These are phyloP conservation scores for Fragum fragum DNA, from an alignment of 2,888 invertebrate genomes.

Conservation along the genomic window DNA sequence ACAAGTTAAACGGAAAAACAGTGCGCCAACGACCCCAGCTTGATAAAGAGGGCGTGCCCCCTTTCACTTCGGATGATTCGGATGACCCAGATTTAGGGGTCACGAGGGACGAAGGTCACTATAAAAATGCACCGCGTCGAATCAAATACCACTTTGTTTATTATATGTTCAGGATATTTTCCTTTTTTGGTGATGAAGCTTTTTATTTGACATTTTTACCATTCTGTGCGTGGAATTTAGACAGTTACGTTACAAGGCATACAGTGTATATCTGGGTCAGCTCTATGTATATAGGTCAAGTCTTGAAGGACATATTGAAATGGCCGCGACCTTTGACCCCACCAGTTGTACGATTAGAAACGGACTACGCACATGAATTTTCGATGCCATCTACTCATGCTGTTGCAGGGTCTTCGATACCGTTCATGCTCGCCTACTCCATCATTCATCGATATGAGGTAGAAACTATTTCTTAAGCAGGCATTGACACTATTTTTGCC, in stretches of 20 bases:
- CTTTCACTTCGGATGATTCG: slow-evolving; percentile 62
- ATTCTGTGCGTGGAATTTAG: slow-evolving; percentile 78
- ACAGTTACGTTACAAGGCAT: slow-evolving; percentile 69
- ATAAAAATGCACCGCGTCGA: slow-evolving; percentile 55
- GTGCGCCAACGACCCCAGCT: slow-evolving; percentile 17
- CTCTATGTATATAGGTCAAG: slow-evolving; percentile 80
- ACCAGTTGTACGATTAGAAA: slow-evolving; percentile 77
- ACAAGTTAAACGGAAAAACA: slow-evolving; percentile 31
- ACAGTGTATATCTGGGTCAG: slow-evolving; percentile 76
- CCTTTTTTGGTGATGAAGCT: slow-evolving; percentile 79
- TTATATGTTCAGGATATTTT: slow-evolving; percentile 72
- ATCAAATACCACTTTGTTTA: slow-evolving; percentile 69
- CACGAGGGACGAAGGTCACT: slow-evolving; percentile 33
- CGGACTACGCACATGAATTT: slow-evolving; percentile 75
- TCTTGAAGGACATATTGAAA: slow-evolving; percentile 76
- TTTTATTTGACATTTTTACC: slow-evolving; percentile 77
- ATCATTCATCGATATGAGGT: slow-evolving; percentile 77
- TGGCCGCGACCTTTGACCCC: slow-evolving; percentile 80
- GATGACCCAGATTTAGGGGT: slow-evolving; percentile 55
- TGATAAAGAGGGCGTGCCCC: slow-evolving; percentile 61
- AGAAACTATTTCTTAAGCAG: too few species aligned
- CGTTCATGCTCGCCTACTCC: slow-evolving; percentile 69
- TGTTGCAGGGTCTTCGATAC: slow-evolving; percentile 69
- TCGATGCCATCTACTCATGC: slow-evolving; percentile 11
- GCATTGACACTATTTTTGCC: too few species aligned